A percentile compares a stretch with the other conserved stretches of the same genome.
phyloP scores from a whole-genome alignment of 2,888 invertebrate genomes.

The Quadriops clusia region DNA sequence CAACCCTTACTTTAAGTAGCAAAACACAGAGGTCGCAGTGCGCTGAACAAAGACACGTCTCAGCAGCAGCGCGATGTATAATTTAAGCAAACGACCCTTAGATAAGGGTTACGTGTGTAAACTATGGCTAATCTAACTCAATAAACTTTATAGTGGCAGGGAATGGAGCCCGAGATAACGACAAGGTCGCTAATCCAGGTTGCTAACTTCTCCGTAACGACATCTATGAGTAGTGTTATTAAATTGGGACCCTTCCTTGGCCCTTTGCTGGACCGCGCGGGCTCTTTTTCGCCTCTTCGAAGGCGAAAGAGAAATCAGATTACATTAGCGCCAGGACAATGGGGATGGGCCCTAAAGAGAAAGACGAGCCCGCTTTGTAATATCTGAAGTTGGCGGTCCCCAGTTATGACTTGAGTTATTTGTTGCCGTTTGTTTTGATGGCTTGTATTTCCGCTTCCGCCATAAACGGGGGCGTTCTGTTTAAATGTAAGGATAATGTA shows the following conservation, averaged over 20 bases:
- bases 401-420: conserved; percentile 24
- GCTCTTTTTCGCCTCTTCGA: too few relatives aligned
- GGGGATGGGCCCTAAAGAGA: too few relatives aligned
- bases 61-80: conserved; percentile 28
- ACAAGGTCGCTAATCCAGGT: conserved; percentile 34
- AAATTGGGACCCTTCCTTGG: too few relatives aligned
- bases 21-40: conserved; percentile 28
- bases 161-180: conserved; percentile 38
- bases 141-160: conserved; percentile 41
- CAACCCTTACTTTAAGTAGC: conserved; percentile 24
- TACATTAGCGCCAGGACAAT: too few relatives aligned
- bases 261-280: too few relatives aligned
- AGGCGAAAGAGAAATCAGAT: too few relatives aligned
- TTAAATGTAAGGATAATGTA: too few relatives aligned
- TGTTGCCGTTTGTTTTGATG: conserved; percentile 24
- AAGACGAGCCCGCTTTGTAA: too few relatives aligned
- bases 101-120: conserved; percentile 39
- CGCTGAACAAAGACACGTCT: conserved; percentile 30
- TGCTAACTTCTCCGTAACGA: conserved; percentile 32
- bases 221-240: conserved; percentile 24
- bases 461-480: too few relatives aligned
- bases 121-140: conserved; percentile 40
- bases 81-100: conserved; percentile 37
- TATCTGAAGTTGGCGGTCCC: too few relatives aligned
- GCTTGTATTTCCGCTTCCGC: conserved; percentile 18